phyloP scores from a whole-genome alignment of 2,888 invertebrate genomes.

The Lochmaea crataegi region DNA sequence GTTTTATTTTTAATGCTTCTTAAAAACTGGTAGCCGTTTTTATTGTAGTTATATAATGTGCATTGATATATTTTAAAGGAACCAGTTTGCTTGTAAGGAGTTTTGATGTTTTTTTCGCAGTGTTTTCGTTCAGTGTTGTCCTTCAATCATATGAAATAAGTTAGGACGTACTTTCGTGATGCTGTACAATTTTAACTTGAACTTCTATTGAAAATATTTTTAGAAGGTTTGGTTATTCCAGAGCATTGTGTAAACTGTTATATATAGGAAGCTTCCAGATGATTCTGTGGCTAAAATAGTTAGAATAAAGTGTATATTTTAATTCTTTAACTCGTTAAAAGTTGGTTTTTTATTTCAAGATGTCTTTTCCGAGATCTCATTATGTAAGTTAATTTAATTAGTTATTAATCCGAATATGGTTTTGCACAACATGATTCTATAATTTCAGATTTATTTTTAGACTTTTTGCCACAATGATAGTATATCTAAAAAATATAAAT shows the following conservation, averaged over 20 bases:
- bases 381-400: conserved; percentile 44
- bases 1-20: conserved; percentile 16
- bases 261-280: conserved; percentile 43
- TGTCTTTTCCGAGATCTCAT: conserved; percentile 35
- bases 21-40: conserved; percentile 3
- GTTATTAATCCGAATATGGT: conserved; percentile 10
- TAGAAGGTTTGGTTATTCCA: conserved; percentile 25
- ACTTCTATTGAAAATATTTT: conserved; percentile 31
- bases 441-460: conserved; percentile 27
- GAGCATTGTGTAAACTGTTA: conserved; percentile 28
- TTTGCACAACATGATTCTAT: conserved; percentile 17
- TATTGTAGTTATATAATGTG: conserved; percentile 11
- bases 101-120: conserved; percentile 15
- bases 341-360: conserved; percentile 13
- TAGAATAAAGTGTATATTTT: conserved; percentile 8
- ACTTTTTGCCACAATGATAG: conserved; percentile 16
- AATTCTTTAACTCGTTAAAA: conserved; percentile 12
- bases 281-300: conserved; percentile 38
- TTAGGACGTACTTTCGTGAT: conserved; percentile 26
- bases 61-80: conserved; percentile 1
- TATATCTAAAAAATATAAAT: neutral
- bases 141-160: conserved; percentile 25
- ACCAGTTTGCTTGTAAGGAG: conserved; percentile 9
- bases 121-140: conserved; percentile 23
- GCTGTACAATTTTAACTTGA: conserved; percentile 34